A percentile compares a stretch with the other conserved stretches of the same genome.
Conservation (phyloP, 1,140 invertebrate genomes). For the Zaprionus ghesquierei region DNA sequence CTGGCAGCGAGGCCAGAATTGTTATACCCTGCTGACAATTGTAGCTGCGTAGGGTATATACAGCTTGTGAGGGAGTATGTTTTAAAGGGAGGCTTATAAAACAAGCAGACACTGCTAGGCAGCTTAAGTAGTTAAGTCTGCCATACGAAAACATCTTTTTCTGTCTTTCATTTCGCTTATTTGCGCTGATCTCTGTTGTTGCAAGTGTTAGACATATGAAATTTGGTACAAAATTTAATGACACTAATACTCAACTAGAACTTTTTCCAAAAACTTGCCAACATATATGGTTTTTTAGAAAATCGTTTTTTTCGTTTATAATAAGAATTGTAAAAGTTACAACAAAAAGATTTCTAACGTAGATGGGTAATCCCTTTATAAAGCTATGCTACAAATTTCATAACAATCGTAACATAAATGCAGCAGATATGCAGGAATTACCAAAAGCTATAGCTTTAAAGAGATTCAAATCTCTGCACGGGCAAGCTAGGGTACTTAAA, state of each 20-base stretch:
- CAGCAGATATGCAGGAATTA: background rate
- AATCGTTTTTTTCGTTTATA: background rate
- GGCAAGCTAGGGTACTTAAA: background rate
- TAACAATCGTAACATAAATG: background rate
- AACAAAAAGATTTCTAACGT: background rate
- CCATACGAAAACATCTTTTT: too few relatives aligned
- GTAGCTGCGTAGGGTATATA: background rate
- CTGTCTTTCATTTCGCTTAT: too few relatives aligned
- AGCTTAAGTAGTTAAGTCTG: too few relatives aligned
- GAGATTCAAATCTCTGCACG: too few relatives aligned
- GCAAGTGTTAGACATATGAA: background rate
- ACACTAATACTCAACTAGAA: background rate
- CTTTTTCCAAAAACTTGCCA: fast-evolving
- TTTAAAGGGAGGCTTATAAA: too few relatives aligned
- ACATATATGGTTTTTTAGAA: background rate
- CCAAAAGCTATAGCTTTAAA: too few relatives aligned
- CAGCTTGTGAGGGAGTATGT: too few relatives aligned
- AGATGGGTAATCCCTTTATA: background rate
- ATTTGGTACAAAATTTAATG: background rate
- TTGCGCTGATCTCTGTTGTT: background rate
- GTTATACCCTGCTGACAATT: background rate
- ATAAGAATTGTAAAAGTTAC: background rate
- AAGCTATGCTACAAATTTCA: background rate
- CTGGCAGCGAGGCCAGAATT: conserved; percentile 17
- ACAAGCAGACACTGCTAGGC: too few relatives aligned